phyloP scores from a whole-genome alignment of 1,140 invertebrate genomes.

The Platorchestia sp. region DNA sequence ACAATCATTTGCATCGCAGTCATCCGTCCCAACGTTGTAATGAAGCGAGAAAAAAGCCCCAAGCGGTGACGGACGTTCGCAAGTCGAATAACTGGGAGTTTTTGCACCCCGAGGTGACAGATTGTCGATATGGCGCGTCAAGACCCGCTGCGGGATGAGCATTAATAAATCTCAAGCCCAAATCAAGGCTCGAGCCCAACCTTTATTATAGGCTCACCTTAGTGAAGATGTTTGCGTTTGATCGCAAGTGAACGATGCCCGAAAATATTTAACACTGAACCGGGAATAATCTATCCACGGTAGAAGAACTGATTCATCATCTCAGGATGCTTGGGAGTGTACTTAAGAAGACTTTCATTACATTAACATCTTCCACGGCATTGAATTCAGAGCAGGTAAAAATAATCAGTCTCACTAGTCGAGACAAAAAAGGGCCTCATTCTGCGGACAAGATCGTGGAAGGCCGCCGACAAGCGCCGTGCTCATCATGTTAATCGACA shows the following conservation, averaged over 20 bases:
- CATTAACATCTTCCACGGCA: not conserved
- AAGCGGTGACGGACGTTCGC: not conserved
- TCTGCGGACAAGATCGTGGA: not conserved
- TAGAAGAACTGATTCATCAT: not conserved
- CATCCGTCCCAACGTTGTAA: not conserved
- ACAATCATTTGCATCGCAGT: not conserved
- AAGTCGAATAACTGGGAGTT: slow-evolving; percentile 6
- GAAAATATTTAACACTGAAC: not conserved
- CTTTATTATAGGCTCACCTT: not conserved
- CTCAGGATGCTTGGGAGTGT: not conserved
- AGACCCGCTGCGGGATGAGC: not conserved
- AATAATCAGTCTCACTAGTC: not conserved
- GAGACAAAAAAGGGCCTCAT: not conserved
- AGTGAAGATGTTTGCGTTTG: not conserved
- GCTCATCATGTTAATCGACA: slow-evolving; percentile 40
- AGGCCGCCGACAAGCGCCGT: not conserved
- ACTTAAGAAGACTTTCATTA: not conserved
- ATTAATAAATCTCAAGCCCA: not conserved
- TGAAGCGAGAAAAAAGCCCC: not conserved
- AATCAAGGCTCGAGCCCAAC: not conserved
- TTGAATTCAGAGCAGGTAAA: not conserved
- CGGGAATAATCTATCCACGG: not conserved
- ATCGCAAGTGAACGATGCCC: not conserved
- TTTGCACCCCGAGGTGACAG: not conserved
- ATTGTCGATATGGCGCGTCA: slow-evolving; percentile 43